phyloP scores from a whole-genome alignment of 2,888 invertebrate genomes.

The Ichneumoninae sp. region DNA sequence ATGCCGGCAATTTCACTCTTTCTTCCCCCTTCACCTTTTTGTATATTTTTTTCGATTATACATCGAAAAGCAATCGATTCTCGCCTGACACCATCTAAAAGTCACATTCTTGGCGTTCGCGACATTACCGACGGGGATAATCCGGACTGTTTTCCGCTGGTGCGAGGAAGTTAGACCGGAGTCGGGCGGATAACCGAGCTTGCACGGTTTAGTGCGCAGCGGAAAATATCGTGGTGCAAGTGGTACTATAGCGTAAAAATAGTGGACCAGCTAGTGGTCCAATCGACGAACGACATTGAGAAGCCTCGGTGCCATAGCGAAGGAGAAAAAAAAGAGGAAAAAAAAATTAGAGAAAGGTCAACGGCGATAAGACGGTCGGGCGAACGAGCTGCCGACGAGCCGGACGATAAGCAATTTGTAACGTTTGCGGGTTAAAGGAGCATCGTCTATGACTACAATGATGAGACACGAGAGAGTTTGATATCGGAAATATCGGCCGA shows the following conservation, averaged over 20 bases:
- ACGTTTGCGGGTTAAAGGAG: constrained; percentile 69
- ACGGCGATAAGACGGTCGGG: constrained; percentile 76
- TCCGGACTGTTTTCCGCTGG: constrained; percentile 9
- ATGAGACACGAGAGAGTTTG: constrained; percentile 7
- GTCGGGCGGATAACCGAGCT: constrained; percentile 2
- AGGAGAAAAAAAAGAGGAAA: constrained; percentile 31
- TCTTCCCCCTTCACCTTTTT: constrained; percentile 10
- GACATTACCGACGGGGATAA: constrained; percentile 18
- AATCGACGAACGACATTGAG: constrained; percentile 50
- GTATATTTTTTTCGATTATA: constrained; percentile 6
- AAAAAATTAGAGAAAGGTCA: constrained; percentile 76
- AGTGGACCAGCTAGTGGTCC: constrained; percentile 20
- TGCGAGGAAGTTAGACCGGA: constrained; percentile 8
- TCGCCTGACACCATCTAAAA: constrained; percentile 35
- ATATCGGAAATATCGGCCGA: constrained; percentile 7
- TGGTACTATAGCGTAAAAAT: background rate
- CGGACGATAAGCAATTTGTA: constrained; percentile 83
- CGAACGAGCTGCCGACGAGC: constrained; percentile 76
- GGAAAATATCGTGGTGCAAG: background rate
- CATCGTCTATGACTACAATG: constrained; percentile 29
- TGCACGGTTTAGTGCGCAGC: constrained; percentile 2
- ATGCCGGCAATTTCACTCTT: constrained; percentile 26
- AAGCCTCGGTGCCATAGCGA: constrained; percentile 8
- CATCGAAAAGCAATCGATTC: constrained; percentile 46
- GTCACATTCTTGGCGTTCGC: background rate